Base-by-base conservation (phyloP, 1,140 invertebrate genomes). In the Apis cerana region DNA sequence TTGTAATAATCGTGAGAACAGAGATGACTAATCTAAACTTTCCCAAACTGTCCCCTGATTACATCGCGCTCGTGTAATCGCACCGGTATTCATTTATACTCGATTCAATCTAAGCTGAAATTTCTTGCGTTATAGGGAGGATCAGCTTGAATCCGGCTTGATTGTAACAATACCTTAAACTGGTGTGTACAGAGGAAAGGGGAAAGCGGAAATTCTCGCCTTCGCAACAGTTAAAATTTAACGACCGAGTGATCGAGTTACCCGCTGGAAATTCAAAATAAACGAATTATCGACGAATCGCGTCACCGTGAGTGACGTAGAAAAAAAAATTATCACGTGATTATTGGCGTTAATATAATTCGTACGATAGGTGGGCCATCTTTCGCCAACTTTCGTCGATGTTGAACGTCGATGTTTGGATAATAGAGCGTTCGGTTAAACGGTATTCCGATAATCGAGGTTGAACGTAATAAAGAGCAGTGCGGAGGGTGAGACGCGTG, bases 91-190 rank as follows among this genome's bases (percentile, higher is more conserved):
- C 80, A 76, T 81, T 81, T 81, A 75, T 81, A 67, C 72, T 19
- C 71, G 62, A 81, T 81, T 81, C 80, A 81, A 81, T 75, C 80
- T 75, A 75, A 81, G n/a, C 54, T 59, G 80, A 76, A 75, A 81
- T 81, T 81, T 81, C 80, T 81, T 81, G 80, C 80, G 21, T 48
- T 43, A 48, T 12, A 52, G 59, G 52, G 9, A 59, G 59, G 72
- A 75, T 76, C 72, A 27, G 72, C 75, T 33, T 81, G 72, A 67
- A 75, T 76, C 68, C 48, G 54, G 27, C 43, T 54, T 76, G 62
- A 68, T 76, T 81, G 80, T 76, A 76, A 75, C 64, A 76, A 72
- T 68, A 75, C 43, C 50, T 81, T 75, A 75, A 81, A 56, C 71
- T 58, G 72, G 23, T 15, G 9, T 33, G 23, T 2, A 33, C 52